Evolutionary conservation across 2,888 invertebrate species (phyloP).

Genomic region (Parthenolecanium corni): DNA sequence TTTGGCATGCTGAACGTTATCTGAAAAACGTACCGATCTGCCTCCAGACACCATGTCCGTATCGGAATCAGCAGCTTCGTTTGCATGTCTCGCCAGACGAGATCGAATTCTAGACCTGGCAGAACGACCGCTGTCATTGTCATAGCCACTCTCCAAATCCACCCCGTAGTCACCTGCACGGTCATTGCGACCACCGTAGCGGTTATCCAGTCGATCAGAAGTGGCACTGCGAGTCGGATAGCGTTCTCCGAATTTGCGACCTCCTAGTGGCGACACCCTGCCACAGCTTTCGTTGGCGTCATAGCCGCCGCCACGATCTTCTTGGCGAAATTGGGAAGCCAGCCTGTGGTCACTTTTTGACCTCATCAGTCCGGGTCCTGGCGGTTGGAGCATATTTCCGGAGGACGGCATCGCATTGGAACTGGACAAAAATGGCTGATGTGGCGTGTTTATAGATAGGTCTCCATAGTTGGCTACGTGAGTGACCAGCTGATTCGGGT

Average conservation of each 20-base stretch:
- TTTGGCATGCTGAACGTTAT: slow-evolving; percentile 41
- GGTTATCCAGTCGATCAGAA: slow-evolving; percentile 36
- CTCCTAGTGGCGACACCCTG: slow-evolving; percentile 50
- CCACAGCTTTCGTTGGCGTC: slow-evolving; percentile 43
- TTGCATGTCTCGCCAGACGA: slow-evolving; percentile 43
- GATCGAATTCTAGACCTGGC: slow-evolving; percentile 37
- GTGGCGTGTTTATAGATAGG: slow-evolving; percentile 59
- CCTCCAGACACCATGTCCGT: slow-evolving; percentile 42
- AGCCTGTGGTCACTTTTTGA: slow-evolving; percentile 88
- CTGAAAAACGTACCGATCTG: slow-evolving; percentile 52
- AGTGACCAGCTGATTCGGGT: slow-evolving; percentile 78
- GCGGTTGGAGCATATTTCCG: slow-evolving; percentile 46
- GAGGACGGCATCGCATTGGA: slow-evolving; percentile 35
- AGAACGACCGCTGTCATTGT: slow-evolving; percentile 44
- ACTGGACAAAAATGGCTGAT: slow-evolving; percentile 47
- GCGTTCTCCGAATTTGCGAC: slow-evolving; percentile 63
- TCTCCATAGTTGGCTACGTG: slow-evolving; percentile 79
- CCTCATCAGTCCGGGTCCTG: slow-evolving; percentile 68
- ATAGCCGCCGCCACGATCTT: slow-evolving; percentile 47
- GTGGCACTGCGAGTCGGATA: slow-evolving; percentile 33
- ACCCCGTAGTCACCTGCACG: slow-evolving; percentile 55
- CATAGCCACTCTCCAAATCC: slow-evolving; percentile 49
- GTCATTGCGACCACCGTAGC: slow-evolving; percentile 36
- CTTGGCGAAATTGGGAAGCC: slow-evolving; percentile 76
- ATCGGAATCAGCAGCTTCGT: slow-evolving; percentile 36